Conservation (phyloP, 2,888 invertebrate genomes). For the Tineola bisselliella region DNA sequence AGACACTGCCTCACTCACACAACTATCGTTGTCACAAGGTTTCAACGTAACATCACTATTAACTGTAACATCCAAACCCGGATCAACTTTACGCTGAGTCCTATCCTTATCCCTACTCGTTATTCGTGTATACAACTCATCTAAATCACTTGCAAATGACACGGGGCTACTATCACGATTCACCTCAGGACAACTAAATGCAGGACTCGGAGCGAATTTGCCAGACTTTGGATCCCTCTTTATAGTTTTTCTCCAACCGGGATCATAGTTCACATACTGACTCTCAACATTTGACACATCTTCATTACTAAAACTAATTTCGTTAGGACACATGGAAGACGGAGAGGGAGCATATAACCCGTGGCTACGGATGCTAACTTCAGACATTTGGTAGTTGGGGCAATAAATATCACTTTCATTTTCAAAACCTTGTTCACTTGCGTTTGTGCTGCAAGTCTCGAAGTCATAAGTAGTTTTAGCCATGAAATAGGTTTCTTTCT, state of each 20-base stretch:
- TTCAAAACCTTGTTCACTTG: constrained; percentile 58
- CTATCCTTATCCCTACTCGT: constrained; percentile 52
- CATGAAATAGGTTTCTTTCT: constrained; percentile 50
- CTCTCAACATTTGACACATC: constrained; percentile 60
- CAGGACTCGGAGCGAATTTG: constrained; percentile 51
- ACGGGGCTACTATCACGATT: constrained; percentile 50
- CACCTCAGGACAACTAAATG: constrained; percentile 56
- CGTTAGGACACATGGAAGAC: constrained; percentile 60
- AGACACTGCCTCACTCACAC: constrained; percentile 57
- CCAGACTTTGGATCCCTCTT: constrained; percentile 51
- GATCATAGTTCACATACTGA: constrained; percentile 68
- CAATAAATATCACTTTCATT: constrained; percentile 72
- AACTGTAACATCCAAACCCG: constrained; percentile 44
- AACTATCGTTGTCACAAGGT: constrained; percentile 56
- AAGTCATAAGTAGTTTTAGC: constrained; percentile 56
- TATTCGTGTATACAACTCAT: constrained; percentile 77
- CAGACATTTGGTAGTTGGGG: constrained; percentile 70
- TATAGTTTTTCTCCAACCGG: constrained; percentile 59
- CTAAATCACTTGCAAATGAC: constrained; percentile 67
- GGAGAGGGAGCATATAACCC: constrained; percentile 72
- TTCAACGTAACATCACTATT: constrained; percentile 56
- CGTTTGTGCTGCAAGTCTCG: constrained; percentile 56
- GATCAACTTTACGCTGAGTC: constrained; percentile 32
- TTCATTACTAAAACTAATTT: constrained; percentile 59
- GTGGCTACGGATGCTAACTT: constrained; percentile 72